phyloP scores from a whole-genome alignment of 53 echinoderm and acorn worm species.

The Luidia sarsii region DNA sequence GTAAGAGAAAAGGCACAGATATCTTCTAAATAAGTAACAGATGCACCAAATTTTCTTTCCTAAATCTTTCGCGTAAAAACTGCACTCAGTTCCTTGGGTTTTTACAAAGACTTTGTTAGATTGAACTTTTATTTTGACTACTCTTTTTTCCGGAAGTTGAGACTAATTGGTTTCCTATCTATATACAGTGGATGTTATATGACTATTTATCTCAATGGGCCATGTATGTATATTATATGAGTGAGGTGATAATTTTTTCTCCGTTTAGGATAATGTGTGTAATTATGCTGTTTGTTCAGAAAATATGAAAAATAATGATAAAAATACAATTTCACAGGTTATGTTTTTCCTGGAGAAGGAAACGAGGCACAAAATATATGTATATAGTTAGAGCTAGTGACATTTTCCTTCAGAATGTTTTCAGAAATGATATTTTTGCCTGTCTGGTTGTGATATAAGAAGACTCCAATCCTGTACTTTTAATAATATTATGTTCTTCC shows the following conservation, averaged over 20 bases:
- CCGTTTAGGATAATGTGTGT: slow-evolving; percentile 50
- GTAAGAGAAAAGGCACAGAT: slow-evolving; percentile 12
- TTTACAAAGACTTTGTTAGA: background rate
- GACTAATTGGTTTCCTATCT: slow-evolving; percentile 39
- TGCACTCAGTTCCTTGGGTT: slow-evolving; percentile 14
- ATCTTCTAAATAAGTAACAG: slow-evolving; percentile 17
- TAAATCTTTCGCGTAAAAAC: slow-evolving; percentile 35
- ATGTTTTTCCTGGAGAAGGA: slow-evolving; percentile 30
- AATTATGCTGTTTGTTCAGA: slow-evolving; percentile 38
- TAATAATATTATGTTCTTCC: too few relatives aligned
- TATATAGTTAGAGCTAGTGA: slow-evolving; percentile 42
- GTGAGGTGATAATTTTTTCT: slow-evolving; percentile 2
- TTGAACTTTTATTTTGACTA: too few relatives aligned
- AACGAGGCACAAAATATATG: background rate
- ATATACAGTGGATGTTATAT: slow-evolving; percentile 44
- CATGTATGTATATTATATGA: slow-evolving; percentile 54
- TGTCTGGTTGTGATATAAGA: too few relatives aligned
- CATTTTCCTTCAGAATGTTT: slow-evolving; percentile 26
- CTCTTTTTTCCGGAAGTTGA: too few relatives aligned
- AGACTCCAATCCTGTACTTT: too few relatives aligned
- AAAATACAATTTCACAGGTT: slow-evolving; percentile 28
- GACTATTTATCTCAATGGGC: slow-evolving; percentile 44
- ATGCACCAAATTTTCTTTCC: slow-evolving; percentile 49
- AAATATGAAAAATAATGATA: background rate
- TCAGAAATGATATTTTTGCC: slow-evolving; percentile 13